A percentile compares a stretch with the other conserved stretches of the same genome.
Conservation (phyloP, 2,113 vertebrate species). For the Suncus etruscus region DNA sequence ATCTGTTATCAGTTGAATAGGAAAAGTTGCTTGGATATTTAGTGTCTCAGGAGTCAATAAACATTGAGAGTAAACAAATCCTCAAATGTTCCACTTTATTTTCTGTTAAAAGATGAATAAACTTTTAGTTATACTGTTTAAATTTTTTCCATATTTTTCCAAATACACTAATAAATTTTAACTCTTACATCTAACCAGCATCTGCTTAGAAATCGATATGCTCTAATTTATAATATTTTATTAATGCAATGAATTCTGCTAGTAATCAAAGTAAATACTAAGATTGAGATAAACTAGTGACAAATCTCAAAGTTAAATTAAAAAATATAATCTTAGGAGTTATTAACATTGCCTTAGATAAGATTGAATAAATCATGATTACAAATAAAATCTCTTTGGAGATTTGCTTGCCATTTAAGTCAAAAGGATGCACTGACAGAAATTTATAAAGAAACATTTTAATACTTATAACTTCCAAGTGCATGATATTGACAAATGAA, state of each 20-base stretch:
- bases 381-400: constrained; percentile 17
- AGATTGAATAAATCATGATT: constrained; percentile 56
- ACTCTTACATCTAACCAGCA: constrained; percentile 24
- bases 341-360: constrained; percentile 29
- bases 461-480: constrained; percentile 34
- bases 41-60: background rate
- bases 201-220: constrained; percentile 23
- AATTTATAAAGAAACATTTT: constrained; percentile 6
- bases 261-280: constrained; percentile 65
- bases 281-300: constrained; percentile 54
- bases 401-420: constrained; percentile 9
- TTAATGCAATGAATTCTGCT: constrained; percentile 21
- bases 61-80: background rate
- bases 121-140: constrained; percentile 15
- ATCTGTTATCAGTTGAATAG: background rate
- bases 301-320: constrained; percentile 45
- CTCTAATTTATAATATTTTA: constrained; percentile 54
- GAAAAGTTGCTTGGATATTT: constrained; percentile 13
- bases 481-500: constrained; percentile 2
- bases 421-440: background rate
- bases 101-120: background rate
- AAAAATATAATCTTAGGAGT: constrained; percentile 28
- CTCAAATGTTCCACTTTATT: background rate
- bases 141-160: constrained; percentile 6
- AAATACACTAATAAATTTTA: constrained; percentile 37